A percentile compares a stretch with the other conserved stretches of the same genome.
Evolutionary conservation across 2,888 invertebrate species (phyloP).

Genomic region (Catocala nupta): DNA sequence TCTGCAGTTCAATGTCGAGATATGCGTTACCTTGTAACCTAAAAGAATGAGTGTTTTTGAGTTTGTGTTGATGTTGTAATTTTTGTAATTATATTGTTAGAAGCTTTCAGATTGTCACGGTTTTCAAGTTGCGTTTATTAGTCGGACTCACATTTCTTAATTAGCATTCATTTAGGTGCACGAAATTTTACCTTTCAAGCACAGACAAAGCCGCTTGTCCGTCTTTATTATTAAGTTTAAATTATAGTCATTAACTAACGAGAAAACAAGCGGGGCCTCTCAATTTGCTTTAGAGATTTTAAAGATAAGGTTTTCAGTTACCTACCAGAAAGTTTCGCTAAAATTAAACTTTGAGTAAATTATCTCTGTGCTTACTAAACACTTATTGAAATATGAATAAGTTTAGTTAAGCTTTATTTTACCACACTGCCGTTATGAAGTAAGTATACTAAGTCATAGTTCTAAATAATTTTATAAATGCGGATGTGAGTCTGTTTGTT

Average conservation of each 20-base stretch:
- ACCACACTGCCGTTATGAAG: too few relatives aligned
- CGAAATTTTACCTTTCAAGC: constrained; percentile 79
- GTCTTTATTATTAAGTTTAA: constrained; percentile 83
- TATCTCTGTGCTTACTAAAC: constrained; percentile 25
- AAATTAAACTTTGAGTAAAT: constrained; percentile 39
- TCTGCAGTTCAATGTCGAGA: too few relatives aligned
- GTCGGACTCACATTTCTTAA: constrained; percentile 77
- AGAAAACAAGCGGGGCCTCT: constrained; percentile 73
- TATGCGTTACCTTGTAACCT: too few relatives aligned
- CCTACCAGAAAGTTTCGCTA: constrained; percentile 62
- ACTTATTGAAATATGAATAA: constrained; percentile 27
- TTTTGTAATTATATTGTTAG: constrained; percentile 60
- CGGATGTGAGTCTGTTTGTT: too few relatives aligned
- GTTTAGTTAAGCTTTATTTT: too few relatives aligned
- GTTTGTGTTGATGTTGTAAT: constrained; percentile 22
- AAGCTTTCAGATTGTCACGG: constrained; percentile 63
- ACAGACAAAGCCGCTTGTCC: constrained; percentile 81
- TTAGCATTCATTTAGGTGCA: constrained; percentile 76
- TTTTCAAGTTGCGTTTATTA: constrained; percentile 68
- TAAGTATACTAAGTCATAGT: too few relatives aligned
- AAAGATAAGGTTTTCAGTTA: constrained; percentile 69
- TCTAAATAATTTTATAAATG: too few relatives aligned
- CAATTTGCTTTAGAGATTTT: constrained; percentile 70
- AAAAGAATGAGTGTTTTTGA: too few relatives aligned
- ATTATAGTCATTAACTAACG: constrained; percentile 82